These are phyloP conservation scores for Hypena proboscidalis DNA, from an alignment of 2,888 invertebrate genomes.

Conservation along the genomic window DNA sequence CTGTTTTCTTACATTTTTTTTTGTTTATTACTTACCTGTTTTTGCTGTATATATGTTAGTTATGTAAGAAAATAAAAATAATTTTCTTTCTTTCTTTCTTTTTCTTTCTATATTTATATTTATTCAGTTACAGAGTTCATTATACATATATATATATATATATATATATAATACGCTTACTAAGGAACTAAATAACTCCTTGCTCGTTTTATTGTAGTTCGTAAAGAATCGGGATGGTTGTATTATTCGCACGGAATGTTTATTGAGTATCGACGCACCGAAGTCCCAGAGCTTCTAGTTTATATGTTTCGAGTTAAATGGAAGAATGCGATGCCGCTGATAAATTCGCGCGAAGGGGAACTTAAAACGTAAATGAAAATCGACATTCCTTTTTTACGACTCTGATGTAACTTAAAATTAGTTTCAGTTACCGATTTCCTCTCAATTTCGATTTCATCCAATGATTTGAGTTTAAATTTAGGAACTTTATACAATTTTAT, in stretches of 20 bases:
- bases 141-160: too few species aligned
- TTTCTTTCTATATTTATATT: too few species aligned
- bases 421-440: constrained; percentile 45
- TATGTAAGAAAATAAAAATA: too few species aligned
- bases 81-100: too few species aligned
- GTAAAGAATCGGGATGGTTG: not conserved
- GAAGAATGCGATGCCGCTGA: constrained; percentile 17
- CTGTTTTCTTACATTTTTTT: too few species aligned
- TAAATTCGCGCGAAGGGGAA: constrained; percentile 14
- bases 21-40: too few species aligned
- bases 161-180: too few species aligned
- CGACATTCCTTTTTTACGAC: constrained; percentile 33
- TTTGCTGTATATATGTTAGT: too few species aligned
- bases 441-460: constrained; percentile 48
- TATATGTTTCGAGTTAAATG: constrained; percentile 10
- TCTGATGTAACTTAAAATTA: constrained; percentile 44
- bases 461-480: constrained; percentile 50
- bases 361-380: constrained; percentile 34
- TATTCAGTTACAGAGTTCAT: too few species aligned
- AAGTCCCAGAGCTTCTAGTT: not conserved
- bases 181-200: not conserved
- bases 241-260: constrained; percentile 3
- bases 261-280: constrained; percentile 1
- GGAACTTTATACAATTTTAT: constrained; percentile 53
- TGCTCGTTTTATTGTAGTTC: not conserved